A percentile compares a stretch with the other conserved stretches of the same genome.
These are phyloP conservation scores for Hoplias malabaricus DNA, from an alignment of 2,113 vertebrate genomes.

Conservation along the genomic window DNA sequence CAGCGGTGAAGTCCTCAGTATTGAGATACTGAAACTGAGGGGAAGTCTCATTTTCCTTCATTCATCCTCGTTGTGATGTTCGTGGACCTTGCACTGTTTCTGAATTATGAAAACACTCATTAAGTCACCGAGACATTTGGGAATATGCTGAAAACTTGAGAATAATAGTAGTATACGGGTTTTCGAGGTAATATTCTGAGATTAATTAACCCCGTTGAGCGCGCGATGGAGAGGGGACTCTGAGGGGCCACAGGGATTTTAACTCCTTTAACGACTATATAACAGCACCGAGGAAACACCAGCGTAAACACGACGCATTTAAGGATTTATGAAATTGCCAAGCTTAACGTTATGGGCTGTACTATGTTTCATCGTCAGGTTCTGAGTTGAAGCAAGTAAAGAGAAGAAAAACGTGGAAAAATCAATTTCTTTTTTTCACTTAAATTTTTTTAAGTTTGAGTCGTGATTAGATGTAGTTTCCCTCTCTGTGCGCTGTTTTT, in stretches of 20 bases:
- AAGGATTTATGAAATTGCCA: too few species aligned
- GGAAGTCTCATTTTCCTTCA: not conserved
- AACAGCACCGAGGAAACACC: not conserved
- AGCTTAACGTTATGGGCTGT: too few species aligned
- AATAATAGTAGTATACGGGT: too few species aligned
- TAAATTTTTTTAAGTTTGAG: too few species aligned
- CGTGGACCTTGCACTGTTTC: not conserved
- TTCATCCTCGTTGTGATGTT: not conserved
- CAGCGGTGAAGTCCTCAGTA: not conserved
- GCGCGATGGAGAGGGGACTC: not conserved
- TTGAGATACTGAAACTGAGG: too few species aligned
- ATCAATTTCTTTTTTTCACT: too few species aligned
- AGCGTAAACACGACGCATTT: too few species aligned
- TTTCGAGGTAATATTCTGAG: conserved; percentile 12
- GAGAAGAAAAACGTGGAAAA: too few species aligned
- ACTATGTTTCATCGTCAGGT: not conserved
- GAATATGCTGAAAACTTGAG: too few species aligned
- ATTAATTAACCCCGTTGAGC: not conserved
- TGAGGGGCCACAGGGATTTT: not conserved
- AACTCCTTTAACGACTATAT: not conserved
- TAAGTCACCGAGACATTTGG: not conserved
- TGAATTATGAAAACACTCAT: not conserved
- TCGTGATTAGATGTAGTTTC: conserved; percentile 26
- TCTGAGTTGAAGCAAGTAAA: not conserved
- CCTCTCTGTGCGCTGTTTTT: not conserved